Conservation (phyloP, 2,113 vertebrate genomes). For the Neodontobutis hainanensis region DNA sequence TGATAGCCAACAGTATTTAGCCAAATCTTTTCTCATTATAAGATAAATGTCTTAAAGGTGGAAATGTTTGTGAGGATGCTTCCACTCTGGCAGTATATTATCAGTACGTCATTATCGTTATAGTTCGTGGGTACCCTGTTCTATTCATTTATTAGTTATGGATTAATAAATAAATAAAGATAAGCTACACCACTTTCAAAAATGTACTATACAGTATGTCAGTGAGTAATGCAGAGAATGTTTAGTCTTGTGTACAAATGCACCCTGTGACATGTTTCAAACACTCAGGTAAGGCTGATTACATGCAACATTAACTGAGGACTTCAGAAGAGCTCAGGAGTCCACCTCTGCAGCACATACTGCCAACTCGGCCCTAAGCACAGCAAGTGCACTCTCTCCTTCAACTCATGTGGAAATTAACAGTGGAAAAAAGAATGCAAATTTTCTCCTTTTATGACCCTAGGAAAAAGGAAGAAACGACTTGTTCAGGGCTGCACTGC, state of each 20-base stretch:
- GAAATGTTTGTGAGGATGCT: not conserved
- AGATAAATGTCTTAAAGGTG: constrained; percentile 7
- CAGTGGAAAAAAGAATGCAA: constrained; percentile 45
- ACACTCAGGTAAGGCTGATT: constrained; percentile 11
- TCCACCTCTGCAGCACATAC: constrained; percentile 40
- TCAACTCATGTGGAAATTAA: constrained; percentile 44
- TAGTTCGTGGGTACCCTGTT: too few species aligned
- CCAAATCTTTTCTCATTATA: not conserved
- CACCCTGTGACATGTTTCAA: constrained; percentile 10
- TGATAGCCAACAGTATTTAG: constrained; percentile 4
- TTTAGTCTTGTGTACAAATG: not conserved
- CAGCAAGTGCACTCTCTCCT: constrained; percentile 48
- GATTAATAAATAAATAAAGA: too few species aligned
- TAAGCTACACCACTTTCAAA: too few species aligned
- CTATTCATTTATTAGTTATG: too few species aligned
- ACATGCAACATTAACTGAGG: constrained; percentile 12
- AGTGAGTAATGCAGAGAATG: not conserved
- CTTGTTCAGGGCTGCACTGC: constrained; percentile 47
- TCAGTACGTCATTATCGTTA: too few species aligned
- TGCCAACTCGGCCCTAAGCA: constrained; percentile 50
- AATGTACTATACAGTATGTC: not conserved
- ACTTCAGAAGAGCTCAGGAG: constrained; percentile 21
- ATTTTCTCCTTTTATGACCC: constrained; percentile 52
- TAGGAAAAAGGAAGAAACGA: constrained; percentile 41
- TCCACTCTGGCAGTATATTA: too few species aligned